Conservation (phyloP, 2,113 vertebrate species). For the Cyanoliseus patagonus region DNA sequence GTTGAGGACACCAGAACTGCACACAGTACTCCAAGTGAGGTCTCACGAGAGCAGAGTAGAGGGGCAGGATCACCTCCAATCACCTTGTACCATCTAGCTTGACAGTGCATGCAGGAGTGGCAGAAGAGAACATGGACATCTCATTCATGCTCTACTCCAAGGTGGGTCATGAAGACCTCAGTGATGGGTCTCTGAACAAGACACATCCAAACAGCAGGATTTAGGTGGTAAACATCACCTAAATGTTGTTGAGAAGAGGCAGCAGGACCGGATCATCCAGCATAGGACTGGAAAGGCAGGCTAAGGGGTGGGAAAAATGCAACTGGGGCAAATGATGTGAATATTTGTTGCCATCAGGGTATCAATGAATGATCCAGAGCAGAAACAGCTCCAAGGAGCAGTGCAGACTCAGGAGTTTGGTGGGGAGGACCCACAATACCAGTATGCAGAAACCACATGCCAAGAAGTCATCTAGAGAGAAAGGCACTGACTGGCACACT, state of each 20-base stretch:
- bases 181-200: background rate
- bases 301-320: background rate
- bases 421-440: background rate
- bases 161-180: background rate
- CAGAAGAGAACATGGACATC: background rate
- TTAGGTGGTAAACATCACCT: background rate
- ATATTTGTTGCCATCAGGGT: background rate
- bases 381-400: background rate
- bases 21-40: no score
- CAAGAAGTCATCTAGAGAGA: background rate
- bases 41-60: no score
- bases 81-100: background rate
- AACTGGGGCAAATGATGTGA: background rate
- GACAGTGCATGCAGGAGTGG: background rate
- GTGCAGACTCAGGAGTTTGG: background rate
- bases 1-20: no score
- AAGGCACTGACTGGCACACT: background rate
- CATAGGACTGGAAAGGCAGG: background rate
- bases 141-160: background rate
- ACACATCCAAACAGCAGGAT: background rate
- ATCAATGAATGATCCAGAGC: background rate
- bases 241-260: background rate
- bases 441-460: background rate
- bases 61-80: no score
- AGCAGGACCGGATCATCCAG: background rate